These are phyloP conservation scores for Clamator glandarius DNA, from an alignment of 2,797 vertebrate species.

Conservation along the genomic window DNA sequence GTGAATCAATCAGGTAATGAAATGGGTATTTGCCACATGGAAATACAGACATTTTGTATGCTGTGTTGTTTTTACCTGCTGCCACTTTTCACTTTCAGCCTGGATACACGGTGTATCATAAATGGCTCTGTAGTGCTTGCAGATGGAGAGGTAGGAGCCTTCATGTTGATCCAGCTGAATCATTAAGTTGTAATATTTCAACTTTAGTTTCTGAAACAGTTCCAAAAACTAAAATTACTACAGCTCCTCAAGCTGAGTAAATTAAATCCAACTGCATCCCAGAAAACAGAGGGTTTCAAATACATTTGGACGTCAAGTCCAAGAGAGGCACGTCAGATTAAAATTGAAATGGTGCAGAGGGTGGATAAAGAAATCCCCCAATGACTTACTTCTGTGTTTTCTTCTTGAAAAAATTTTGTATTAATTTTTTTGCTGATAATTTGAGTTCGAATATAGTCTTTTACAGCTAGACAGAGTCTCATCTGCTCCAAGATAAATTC, in stretches of 20 bases:
- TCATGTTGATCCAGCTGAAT: conserved; percentile 98
- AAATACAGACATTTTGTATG: neutral
- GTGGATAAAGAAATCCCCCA: neutral
- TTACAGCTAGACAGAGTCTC: conserved; percentile 98
- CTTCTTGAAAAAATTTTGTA: conserved; percentile 98
- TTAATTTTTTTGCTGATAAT: conserved; percentile 99
- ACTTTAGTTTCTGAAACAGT: conserved; percentile 88
- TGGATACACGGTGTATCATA: conserved; percentile 98
- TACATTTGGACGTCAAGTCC: neutral
- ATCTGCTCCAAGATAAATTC: conserved; percentile 99
- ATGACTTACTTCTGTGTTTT: conserved; percentile 89
- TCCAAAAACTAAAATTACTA: conserved; percentile 6
- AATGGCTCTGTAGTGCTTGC: conserved; percentile 98
- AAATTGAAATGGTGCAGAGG: rapidly evolving
- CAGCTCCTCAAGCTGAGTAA: neutral
- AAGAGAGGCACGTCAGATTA: neutral
- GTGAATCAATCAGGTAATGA: neutral
- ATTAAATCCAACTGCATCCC: neutral
- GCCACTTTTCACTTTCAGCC: conserved; percentile 96
- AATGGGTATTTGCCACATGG: neutral
- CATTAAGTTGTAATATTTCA: conserved; percentile 99
- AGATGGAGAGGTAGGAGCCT: conserved; percentile 97
- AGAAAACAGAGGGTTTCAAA: neutral
- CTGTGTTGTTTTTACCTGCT: conserved; percentile 84
- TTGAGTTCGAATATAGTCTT: conserved; percentile 97